These are phyloP conservation scores for Drosophila robusta DNA, from an alignment of 2,888 invertebrate species.

Conservation along the genomic window DNA sequence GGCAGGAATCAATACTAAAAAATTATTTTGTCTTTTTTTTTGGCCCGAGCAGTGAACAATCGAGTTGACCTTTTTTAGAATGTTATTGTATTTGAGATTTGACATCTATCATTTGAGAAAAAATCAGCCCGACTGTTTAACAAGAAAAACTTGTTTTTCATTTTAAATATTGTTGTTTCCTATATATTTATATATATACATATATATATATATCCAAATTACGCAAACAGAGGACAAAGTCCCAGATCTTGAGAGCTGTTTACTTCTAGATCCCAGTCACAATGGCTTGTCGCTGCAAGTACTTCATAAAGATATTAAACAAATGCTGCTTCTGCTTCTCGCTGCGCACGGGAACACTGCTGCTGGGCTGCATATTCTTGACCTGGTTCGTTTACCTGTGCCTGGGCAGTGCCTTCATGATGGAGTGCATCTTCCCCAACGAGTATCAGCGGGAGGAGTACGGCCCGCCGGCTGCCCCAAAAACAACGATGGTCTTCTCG, in stretches of 20 bases:
- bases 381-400: constrained; percentile 61
- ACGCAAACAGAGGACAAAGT: background rate
- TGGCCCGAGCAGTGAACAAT: background rate
- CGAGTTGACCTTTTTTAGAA: constrained; percentile 5
- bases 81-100: background rate
- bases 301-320: constrained; percentile 43
- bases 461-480: constrained; percentile 51
- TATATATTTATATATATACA: background rate
- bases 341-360: constrained; percentile 49
- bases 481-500: constrained; percentile 64
- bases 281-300: constrained; percentile 66
- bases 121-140: constrained; percentile 1
- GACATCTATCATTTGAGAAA: background rate
- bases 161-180: constrained; percentile 4
- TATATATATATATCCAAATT: constrained; percentile 32
- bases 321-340: constrained; percentile 58
- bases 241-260: background rate
- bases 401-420: constrained; percentile 62
- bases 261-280: background rate
- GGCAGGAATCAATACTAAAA: too few species aligned
- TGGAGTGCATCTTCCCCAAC: constrained; percentile 65
- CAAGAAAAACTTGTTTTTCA: constrained; percentile 4
- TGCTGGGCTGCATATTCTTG: constrained; percentile 64
- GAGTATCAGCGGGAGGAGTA: constrained; percentile 41
- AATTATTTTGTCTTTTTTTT: too few species aligned